Conservation (phyloP, 2,113 vertebrate genomes). For the Tupaia chinensis region DNA sequence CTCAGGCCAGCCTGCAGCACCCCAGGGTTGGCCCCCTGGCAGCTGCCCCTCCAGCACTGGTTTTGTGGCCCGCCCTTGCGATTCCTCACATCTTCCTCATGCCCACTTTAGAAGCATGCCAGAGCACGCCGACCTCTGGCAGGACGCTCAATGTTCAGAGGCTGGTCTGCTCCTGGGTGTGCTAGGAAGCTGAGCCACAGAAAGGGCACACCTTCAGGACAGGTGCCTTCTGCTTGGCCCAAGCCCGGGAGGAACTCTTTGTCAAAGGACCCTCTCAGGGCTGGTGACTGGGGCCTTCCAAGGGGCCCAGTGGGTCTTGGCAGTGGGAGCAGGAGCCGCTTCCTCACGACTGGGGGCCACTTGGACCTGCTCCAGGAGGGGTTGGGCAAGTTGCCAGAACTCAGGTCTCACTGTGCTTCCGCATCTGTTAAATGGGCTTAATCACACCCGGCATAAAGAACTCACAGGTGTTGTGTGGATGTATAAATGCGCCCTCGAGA, state of each 20-base stretch:
- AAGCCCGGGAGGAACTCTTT: neutral
- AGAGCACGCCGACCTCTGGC: neutral
- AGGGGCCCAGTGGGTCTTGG: neutral
- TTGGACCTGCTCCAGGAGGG: neutral
- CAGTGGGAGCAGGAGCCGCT: neutral
- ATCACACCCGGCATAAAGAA: neutral
- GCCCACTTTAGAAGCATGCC: neutral
- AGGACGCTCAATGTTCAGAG: neutral
- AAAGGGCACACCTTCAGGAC: constrained; percentile 39
- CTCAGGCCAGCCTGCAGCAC: neutral
- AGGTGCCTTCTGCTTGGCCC: constrained; percentile 45
- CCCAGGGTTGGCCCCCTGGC: accelerated
- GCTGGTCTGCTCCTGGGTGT: neutral
- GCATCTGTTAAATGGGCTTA: constrained; percentile 54
- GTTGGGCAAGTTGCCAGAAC: neutral
- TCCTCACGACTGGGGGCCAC: neutral
- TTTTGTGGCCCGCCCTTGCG: neutral
- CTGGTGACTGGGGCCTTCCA: neutral
- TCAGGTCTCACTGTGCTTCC: neutral
- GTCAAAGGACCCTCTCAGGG: constrained; percentile 20
- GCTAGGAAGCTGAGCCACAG: neutral
- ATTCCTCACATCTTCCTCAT: neutral
- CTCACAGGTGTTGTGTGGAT: neutral
- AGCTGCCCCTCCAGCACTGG: accelerated
- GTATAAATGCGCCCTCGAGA: neutral